These are phyloP conservation scores for Hemistola chrysoprasaria DNA, from an alignment of 2,888 invertebrate species.

Conservation along the genomic window DNA sequence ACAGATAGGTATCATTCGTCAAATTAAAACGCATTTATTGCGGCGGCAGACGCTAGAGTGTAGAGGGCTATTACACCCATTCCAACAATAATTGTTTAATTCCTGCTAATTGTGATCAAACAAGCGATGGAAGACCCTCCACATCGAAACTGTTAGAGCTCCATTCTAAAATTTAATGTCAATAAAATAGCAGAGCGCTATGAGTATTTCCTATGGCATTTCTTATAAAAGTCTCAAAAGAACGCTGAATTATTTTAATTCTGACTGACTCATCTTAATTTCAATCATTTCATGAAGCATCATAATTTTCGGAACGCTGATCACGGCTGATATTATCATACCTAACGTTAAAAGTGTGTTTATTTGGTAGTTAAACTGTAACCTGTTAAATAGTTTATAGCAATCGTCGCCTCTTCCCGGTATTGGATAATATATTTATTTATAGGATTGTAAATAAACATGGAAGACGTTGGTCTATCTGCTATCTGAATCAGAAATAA, in stretches of 20 bases:
- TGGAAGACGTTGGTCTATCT: constrained; percentile 27
- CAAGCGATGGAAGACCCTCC: constrained; percentile 31
- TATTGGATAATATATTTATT: constrained; percentile 16
- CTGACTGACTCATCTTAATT: too few species aligned
- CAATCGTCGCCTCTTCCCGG: constrained; percentile 24
- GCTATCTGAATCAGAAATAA: constrained; percentile 46
- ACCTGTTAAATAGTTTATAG: constrained; percentile 3
- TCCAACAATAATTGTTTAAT: constrained; percentile 53
- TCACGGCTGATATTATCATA: too few species aligned
- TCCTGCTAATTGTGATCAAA: constrained; percentile 46
- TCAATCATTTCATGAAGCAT: too few species aligned
- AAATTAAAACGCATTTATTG: constrained; percentile 14
- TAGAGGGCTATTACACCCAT: constrained; percentile 27
- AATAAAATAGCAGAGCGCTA: not conserved
- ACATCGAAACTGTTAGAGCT: constrained; percentile 18
- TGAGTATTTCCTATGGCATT: too few species aligned
- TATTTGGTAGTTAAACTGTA: constrained; percentile 1
- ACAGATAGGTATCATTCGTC: constrained; percentile 1
- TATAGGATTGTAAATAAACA: constrained; percentile 26
- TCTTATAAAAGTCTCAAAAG: too few species aligned
- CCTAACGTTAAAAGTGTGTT: constrained; percentile 9
- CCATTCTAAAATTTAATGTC: constrained; percentile 16
- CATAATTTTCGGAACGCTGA: too few species aligned
- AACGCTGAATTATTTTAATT: too few species aligned
- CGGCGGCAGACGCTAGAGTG: constrained; percentile 11